phyloP scores from a whole-genome alignment of 2,888 invertebrate genomes.

The Polydrusus pterygomalis region DNA sequence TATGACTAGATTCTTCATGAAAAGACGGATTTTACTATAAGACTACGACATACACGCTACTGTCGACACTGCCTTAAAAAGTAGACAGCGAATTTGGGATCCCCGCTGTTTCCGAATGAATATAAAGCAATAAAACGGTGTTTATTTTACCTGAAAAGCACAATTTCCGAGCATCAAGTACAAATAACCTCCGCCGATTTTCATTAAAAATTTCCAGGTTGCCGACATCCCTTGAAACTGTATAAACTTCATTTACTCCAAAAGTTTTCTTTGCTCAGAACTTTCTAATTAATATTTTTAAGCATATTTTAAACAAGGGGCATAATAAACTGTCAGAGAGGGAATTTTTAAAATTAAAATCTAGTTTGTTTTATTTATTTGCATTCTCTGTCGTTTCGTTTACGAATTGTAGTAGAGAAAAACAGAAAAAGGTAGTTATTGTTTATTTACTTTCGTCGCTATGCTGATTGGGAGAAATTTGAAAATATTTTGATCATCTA shows the following conservation, averaged over 20 bases:
- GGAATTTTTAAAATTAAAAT: constrained; percentile 25
- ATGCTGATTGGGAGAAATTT: not conserved
- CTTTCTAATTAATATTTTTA: constrained; percentile 43
- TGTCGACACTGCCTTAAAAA: not conserved
- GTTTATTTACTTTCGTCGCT: constrained; percentile 2
- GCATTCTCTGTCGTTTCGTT: constrained; percentile 6
- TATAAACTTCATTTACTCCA: constrained; percentile 42
- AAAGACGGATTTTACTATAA: too few relatives aligned
- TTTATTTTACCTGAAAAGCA: constrained; percentile 34
- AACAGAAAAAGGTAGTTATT: too few relatives aligned
- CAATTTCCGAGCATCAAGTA: constrained; percentile 37
- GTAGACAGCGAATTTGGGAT: not conserved
- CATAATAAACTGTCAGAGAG: constrained; percentile 19
- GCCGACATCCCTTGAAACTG: constrained; percentile 31
- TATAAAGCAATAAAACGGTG: constrained; percentile 18
- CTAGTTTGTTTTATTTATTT: constrained; percentile 17
- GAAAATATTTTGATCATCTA: not conserved
- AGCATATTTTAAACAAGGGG: constrained; percentile 14
- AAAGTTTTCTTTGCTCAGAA: constrained; percentile 27
- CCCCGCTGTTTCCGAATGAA: not conserved
- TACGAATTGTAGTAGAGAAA: not conserved
- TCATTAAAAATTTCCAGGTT: constrained; percentile 43
- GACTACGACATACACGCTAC: not conserved
- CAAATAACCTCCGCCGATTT: constrained; percentile 34
- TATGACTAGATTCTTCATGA: too few relatives aligned